A percentile compares a stretch with the other conserved stretches of the same genome.
Evolutionary conservation across 2,888 invertebrate species (phyloP).

Genomic region (Sarcophaga variegata): DNA sequence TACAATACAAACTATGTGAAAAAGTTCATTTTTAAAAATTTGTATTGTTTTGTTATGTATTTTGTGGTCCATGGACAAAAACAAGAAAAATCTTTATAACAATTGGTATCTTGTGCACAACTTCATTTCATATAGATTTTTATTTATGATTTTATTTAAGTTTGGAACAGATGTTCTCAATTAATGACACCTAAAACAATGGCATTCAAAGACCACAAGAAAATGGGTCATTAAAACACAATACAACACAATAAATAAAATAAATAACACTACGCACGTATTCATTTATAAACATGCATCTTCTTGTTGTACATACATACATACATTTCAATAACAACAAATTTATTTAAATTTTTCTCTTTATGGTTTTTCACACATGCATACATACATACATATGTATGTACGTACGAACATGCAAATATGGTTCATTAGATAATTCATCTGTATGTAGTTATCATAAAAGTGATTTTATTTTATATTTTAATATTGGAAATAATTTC

Average conservation of each 20-base stretch:
- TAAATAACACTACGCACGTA: not conserved
- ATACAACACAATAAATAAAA: not conserved
- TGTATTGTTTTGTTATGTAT: not conserved
- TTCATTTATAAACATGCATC: not conserved
- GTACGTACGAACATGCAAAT: not conserved
- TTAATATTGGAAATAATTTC: too few relatives aligned
- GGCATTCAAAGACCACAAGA: constrained; percentile 15
- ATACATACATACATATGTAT: not conserved
- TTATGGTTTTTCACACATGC: too few relatives aligned
- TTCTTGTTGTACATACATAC: constrained; percentile 10
- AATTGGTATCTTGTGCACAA: not conserved
- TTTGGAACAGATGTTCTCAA: constrained; percentile 55
- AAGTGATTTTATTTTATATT: too few relatives aligned
- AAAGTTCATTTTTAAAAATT: not conserved
- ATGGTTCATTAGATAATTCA: too few relatives aligned
- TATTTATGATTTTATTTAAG: constrained; percentile 32
- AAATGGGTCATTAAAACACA: constrained; percentile 53
- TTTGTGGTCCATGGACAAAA: not conserved
- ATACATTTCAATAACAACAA: constrained; percentile 31
- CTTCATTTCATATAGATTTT: constrained; percentile 14
- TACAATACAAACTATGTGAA: not conserved
- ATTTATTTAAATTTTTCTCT: too few relatives aligned
- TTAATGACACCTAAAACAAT: constrained; percentile 57
- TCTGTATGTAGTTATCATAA: too few relatives aligned
- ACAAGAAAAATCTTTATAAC: not conserved